Evolutionary conservation across 2,797 vertebrate species (phyloP).

Genomic region (Mormyrus hasselquistii): DNA sequence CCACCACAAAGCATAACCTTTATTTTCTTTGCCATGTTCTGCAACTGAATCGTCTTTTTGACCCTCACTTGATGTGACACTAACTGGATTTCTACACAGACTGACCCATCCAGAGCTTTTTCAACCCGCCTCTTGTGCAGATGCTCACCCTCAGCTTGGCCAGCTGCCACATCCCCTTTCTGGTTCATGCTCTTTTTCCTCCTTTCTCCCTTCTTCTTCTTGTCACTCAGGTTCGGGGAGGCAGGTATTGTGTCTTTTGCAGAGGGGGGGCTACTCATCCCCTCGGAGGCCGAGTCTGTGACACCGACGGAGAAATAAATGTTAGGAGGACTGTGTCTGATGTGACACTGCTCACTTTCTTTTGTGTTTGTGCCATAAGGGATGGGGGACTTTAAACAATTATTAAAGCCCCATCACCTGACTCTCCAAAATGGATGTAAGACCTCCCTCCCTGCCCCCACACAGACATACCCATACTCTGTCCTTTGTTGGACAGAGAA

Average conservation of each 20-base stretch:
- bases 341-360: neutral
- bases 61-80: neutral
- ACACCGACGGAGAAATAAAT: neutral
- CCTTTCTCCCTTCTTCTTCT: slow-evolving; percentile 77
- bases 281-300: slow-evolving; percentile 59
- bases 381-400: neutral
- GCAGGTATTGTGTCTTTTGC: slow-evolving; percentile 71
- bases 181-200: slow-evolving; percentile 88
- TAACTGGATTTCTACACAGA: neutral
- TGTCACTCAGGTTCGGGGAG: slow-evolving; percentile 75
- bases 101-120: neutral
- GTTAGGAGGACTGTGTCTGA: neutral
- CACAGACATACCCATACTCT: slow-evolving; percentile 63
- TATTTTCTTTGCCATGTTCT: neutral
- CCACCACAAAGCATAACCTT: neutral
- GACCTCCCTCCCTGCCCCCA: neutral
- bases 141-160: slow-evolving; percentile 84
- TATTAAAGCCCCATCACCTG: neutral
- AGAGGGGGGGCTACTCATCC: slow-evolving; percentile 54
- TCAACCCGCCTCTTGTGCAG: neutral
- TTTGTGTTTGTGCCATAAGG: neutral
- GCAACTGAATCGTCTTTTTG: neutral
- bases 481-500: slow-evolving; percentile 64
- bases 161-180: slow-evolving; percentile 77
- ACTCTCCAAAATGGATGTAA: neutral